Conservation (phyloP, 1,140 invertebrate species). For the Agrilus planipennis region DNA sequence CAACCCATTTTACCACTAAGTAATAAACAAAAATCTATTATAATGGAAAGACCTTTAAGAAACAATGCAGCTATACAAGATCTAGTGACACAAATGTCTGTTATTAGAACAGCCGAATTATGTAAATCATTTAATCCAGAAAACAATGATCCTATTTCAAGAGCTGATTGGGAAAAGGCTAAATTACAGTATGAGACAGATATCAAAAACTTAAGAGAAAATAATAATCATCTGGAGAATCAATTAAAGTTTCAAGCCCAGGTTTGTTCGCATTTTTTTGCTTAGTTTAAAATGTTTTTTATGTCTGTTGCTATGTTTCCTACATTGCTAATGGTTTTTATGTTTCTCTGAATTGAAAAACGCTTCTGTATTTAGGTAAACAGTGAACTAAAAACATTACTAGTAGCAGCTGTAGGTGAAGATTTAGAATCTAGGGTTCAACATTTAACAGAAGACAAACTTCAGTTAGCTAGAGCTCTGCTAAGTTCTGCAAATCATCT, state of each 20-base stretch:
- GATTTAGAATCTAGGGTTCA: slow-evolving; percentile 83
- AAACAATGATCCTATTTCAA: slow-evolving; percentile 20
- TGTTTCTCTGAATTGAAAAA: neutral
- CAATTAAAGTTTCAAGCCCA: slow-evolving; percentile 58
- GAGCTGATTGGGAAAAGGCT: slow-evolving; percentile 26
- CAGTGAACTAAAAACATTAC: slow-evolving; percentile 80
- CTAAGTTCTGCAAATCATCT: slow-evolving; percentile 73
- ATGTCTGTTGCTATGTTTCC: too few relatives aligned
- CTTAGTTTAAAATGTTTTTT: slow-evolving; percentile 1
- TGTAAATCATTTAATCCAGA: slow-evolving; percentile 25
- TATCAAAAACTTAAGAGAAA: slow-evolving; percentile 45
- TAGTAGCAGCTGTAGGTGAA: slow-evolving; percentile 89
- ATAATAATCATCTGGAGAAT: slow-evolving; percentile 51
- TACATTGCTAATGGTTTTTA: neutral
- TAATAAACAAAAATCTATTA: slow-evolving; percentile 19
- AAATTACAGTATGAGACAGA: slow-evolving; percentile 37
- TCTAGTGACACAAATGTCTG: slow-evolving; percentile 53
- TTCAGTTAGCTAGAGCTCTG: slow-evolving; percentile 72
- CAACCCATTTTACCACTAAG: slow-evolving; percentile 55
- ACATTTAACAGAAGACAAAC: slow-evolving; percentile 79
- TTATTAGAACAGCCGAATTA: slow-evolving; percentile 44
- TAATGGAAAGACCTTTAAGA: slow-evolving; percentile 35
- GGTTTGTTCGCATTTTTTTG: slow-evolving; percentile 36
- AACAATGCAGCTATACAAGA: slow-evolving; percentile 60
- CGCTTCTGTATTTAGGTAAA: slow-evolving; percentile 56